These are phyloP conservation scores for Mobula birostris DNA, from an alignment of 2,113 vertebrate genomes.

Conservation along the genomic window DNA sequence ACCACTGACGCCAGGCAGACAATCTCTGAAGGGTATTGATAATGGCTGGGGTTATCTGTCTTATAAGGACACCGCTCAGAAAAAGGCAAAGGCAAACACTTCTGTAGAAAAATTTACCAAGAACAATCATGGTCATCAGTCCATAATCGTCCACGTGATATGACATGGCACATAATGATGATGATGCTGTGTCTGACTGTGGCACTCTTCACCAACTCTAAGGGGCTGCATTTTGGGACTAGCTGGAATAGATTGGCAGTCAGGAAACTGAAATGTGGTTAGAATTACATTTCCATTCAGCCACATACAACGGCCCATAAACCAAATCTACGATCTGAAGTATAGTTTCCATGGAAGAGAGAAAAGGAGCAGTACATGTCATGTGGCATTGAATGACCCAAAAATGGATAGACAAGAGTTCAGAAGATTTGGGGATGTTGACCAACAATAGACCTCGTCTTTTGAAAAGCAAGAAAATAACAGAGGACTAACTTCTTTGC, in stretches of 20 bases:
- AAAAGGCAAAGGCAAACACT: too few species aligned
- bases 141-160: too few species aligned
- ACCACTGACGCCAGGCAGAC: too few species aligned
- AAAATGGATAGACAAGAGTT: background rate
- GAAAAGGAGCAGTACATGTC: background rate
- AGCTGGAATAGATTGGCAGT: too few species aligned
- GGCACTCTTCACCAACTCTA: background rate
- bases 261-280: background rate
- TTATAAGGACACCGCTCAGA: too few species aligned
- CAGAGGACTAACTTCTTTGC: constrained; percentile 69
- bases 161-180: too few species aligned
- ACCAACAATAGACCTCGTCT: background rate
- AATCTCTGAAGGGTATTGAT: too few species aligned
- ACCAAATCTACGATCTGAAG: background rate
- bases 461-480: background rate
- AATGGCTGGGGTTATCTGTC: too few species aligned
- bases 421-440: background rate
- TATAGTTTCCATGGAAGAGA: background rate
- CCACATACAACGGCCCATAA: background rate
- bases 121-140: too few species aligned
- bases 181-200: background rate
- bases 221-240: background rate
- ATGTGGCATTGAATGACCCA: background rate
- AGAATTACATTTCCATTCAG: background rate
- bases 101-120: too few species aligned